These are phyloP conservation scores for Drosophila oshimai DNA, from an alignment of 1,140 invertebrate genomes.

Conservation along the genomic window DNA sequence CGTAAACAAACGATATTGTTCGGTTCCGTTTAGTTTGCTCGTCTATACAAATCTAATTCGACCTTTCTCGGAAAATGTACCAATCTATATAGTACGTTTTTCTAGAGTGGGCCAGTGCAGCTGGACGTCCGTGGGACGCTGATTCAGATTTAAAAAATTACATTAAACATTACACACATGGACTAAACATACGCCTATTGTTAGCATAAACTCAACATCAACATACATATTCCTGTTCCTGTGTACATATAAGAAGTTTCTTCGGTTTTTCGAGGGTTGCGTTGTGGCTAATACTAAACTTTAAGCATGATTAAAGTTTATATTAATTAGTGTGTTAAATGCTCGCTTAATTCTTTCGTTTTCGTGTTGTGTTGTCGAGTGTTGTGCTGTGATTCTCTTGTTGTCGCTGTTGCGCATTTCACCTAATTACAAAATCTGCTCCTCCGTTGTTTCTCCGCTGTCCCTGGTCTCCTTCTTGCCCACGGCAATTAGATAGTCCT, in stretches of 20 bases:
- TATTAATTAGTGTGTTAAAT: slow-evolving; percentile 55
- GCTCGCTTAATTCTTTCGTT: neutral
- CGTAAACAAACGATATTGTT: neutral
- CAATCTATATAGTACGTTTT: neutral
- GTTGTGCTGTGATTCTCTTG: slow-evolving; percentile 33
- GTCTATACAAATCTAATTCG: neutral
- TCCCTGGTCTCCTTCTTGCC: slow-evolving; percentile 26
- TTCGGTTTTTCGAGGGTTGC: slow-evolving; percentile 37
- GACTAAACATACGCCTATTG: slow-evolving; percentile 69
- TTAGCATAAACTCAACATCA: slow-evolving; percentile 68
- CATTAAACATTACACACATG: slow-evolving; percentile 62
- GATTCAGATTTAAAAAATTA: slow-evolving; percentile 26
- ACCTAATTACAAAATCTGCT: slow-evolving; percentile 77
- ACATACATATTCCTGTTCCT: slow-evolving; percentile 53
- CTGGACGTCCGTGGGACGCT: neutral
- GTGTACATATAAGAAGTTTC: slow-evolving; percentile 33
- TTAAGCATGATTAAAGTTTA: slow-evolving; percentile 69
- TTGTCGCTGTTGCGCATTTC: slow-evolving; percentile 64
- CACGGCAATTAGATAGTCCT: slow-evolving; percentile 69
- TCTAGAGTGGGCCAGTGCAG: neutral
- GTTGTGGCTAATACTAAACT: slow-evolving; percentile 70
- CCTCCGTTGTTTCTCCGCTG: slow-evolving; percentile 49
- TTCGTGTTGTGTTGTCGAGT: slow-evolving; percentile 17
- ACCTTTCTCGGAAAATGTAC: neutral
- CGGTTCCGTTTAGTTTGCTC: slow-evolving; percentile 1